phyloP scores from a whole-genome alignment of 2,888 invertebrate species.

The Pelosia muscerda region DNA sequence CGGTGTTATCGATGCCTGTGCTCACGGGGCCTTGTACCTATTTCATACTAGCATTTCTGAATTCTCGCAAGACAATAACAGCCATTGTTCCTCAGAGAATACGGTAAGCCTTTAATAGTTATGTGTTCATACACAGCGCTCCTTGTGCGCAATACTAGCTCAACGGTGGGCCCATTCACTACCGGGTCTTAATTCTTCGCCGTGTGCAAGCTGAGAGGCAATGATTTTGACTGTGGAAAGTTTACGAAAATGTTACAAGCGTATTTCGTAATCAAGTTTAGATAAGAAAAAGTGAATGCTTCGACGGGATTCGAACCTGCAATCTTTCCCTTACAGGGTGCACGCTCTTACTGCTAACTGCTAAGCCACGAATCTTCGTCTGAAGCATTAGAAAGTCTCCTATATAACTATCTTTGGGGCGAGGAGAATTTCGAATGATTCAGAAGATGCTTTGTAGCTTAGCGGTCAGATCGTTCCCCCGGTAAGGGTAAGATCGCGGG shows the following conservation, averaged over 20 bases:
- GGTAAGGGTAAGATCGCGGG: no score
- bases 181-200: background rate
- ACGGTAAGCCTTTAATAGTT: constrained; percentile 12
- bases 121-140: constrained; percentile 5
- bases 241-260: background rate
- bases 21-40: background rate
- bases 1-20: background rate
- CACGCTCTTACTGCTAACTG: no score
- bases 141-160: constrained; percentile 7
- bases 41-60: background rate
- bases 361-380: no score
- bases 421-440: no score
- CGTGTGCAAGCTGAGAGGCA: background rate
- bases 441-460: no score
- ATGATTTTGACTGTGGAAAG: background rate
- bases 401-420: no score
- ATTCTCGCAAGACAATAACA: background rate
- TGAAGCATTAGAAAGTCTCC: no score
- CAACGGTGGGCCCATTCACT: background rate
- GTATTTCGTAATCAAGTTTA: no score
- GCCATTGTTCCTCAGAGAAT: background rate
- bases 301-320: no score
- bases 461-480: no score
- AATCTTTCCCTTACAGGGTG: no score
- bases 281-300: no score